Evolutionary conservation across 1,140 invertebrate species (phyloP).

Genomic region (Panagrolaimus sp.): DNA sequence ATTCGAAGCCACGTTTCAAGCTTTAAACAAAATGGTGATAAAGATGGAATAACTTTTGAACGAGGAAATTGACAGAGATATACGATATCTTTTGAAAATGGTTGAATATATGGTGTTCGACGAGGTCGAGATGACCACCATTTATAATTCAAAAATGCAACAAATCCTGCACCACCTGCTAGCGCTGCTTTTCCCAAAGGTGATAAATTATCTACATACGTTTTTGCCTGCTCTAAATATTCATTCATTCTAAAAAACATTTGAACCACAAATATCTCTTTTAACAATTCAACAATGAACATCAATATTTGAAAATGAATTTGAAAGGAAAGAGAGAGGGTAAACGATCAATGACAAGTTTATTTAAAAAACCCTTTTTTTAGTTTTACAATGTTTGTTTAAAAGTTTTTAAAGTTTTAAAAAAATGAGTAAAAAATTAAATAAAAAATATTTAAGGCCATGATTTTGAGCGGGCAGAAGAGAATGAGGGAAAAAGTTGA

Average conservation of each 20-base stretch:
- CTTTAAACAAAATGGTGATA: conserved; percentile 84
- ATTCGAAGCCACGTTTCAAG: conserved; percentile 86
- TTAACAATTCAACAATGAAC: not conserved
- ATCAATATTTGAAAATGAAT: too few relatives aligned
- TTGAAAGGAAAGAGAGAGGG: too few relatives aligned
- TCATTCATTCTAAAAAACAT: not conserved
- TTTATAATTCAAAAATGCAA: not conserved
- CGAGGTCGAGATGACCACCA: not conserved
- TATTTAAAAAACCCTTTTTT: too few relatives aligned
- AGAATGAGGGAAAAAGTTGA: too few relatives aligned
- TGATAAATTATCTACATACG: not conserved
- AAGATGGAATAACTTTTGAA: conserved; percentile 72
- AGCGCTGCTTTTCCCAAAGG: not conserved
- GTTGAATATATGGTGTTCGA: conserved; percentile 59
- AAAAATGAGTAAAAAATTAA: too few relatives aligned
- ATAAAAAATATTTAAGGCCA: too few relatives aligned
- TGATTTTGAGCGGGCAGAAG: too few relatives aligned
- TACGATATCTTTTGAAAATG: conserved; percentile 82
- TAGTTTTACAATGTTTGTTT: too few relatives aligned
- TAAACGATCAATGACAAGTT: too few relatives aligned
- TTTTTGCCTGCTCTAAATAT: conserved; percentile 1
- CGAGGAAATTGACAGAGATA: conserved; percentile 87
- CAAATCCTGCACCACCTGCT: not conserved
- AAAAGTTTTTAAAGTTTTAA: too few relatives aligned
- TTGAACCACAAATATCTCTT: not conserved